phyloP scores from a whole-genome alignment of 2,888 invertebrate species.

The Acrobasis consociella region DNA sequence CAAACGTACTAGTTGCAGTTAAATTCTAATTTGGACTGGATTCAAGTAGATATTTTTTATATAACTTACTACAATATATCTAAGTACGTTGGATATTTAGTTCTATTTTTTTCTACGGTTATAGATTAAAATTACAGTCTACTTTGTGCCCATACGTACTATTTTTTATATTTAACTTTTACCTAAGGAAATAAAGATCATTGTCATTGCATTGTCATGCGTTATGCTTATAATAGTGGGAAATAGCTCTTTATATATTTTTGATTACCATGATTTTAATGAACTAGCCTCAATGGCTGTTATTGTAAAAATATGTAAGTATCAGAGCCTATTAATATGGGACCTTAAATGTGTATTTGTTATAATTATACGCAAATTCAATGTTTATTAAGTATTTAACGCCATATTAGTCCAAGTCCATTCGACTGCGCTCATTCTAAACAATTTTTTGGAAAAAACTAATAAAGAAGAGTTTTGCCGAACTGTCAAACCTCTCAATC shows the following conservation, averaged over 20 bases:
- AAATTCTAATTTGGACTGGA: no score
- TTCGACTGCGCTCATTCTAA: no score
- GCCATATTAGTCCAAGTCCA: neutral
- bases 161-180: neutral
- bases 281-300: neutral
- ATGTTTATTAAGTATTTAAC: neutral
- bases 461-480: no score
- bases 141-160: no score
- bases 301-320: slow-evolving; percentile 3
- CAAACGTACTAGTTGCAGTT: no score
- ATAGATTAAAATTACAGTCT: no score
- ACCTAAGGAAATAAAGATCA: neutral
- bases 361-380: neutral
- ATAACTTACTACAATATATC: no score
- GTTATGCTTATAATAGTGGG: neutral
- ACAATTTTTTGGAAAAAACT: no score
- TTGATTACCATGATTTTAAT: neutral
- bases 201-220: slow-evolving; percentile 3
- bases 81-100: no score
- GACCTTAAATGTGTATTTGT: neutral
- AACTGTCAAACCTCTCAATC: no score
- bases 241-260: neutral
- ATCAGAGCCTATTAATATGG: neutral
- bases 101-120: no score
- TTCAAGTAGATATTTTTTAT: no score